phyloP scores from a whole-genome alignment of 2,113 vertebrate genomes.

The Gopherus evgoodei region DNA sequence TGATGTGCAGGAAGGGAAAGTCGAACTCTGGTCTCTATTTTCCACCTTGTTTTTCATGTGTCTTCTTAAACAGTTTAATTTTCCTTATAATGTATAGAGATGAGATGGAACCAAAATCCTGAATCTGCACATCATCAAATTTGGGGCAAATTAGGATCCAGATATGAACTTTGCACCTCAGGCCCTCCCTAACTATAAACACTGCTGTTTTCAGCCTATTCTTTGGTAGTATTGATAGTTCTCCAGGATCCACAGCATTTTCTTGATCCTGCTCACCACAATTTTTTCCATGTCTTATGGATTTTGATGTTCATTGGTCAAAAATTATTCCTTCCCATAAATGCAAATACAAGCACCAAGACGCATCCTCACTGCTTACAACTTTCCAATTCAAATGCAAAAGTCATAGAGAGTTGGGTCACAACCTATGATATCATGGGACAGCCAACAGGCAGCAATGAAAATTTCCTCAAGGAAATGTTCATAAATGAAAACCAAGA shows the following conservation, averaged over 20 bases:
- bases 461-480: background rate
- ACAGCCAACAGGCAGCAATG: background rate
- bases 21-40: background rate
- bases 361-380: slow-evolving; percentile 15
- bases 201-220: slow-evolving; percentile 24
- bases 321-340: slow-evolving; percentile 38
- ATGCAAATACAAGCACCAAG: slow-evolving; percentile 33
- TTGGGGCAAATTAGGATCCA: slow-evolving; percentile 43
- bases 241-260: slow-evolving; percentile 15
- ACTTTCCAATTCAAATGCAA: slow-evolving; percentile 55
- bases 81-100: slow-evolving; percentile 10
- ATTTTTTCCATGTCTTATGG: background rate
- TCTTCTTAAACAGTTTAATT: background rate
- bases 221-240: slow-evolving; percentile 34
- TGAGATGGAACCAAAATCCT: slow-evolving; percentile 3
- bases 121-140: background rate
- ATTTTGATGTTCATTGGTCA: background rate
- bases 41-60: background rate
- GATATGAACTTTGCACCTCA: slow-evolving; percentile 36
- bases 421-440: background rate
- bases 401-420: background rate
- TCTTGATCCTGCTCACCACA: slow-evolving; percentile 33
- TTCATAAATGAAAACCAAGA: background rate
- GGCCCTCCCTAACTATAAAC: background rate
- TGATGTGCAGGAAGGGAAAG: background rate